Evolutionary conservation across 2,797 vertebrate species (phyloP), one percentile per base, ranked within the genome.

Genomic region (Argya squamiceps): DNA sequence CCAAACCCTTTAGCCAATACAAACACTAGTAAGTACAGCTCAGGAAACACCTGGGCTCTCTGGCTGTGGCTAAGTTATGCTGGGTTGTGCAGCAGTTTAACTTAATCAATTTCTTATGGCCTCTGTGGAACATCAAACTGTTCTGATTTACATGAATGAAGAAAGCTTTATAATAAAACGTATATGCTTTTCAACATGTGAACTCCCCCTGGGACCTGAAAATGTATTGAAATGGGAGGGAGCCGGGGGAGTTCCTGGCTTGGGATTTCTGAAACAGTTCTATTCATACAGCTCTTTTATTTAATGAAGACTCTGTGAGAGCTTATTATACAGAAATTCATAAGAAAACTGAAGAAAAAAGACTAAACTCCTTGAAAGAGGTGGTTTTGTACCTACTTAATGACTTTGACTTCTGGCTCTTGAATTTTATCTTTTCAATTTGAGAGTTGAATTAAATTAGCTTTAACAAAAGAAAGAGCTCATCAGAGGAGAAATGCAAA

Each of bases 1-100:
- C 99, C 99, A 96, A 99, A 99, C 97, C 99, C 99, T 96, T 98
- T 99, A 97, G 99, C 99, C 98, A 99, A 99, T 98, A 98, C 99
- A 92, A 99, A 99, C 97, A 98, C 99, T 97, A 99, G 99, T 99
- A 98, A 98, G 98, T 98, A 96, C 49, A 65, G 37, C 44, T 92
- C 34, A 39, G 50, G 77, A 91, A 36, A 24, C 36, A 41, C 13
- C 18, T 49, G 15, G 12, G 32, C 30, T 68, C n/a, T 67, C 11
- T 56, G 52, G 27, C 56, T 88, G 4, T 65, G 53, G 12, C 21
- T 71, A 10, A 32, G 34, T 69, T 44, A 4, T 59, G 27, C 22
- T 95, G 29, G 17, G 7, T 47, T 74, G 32, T 63, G 19, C 41
- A 46, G 20, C 37, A 59, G 4, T 65, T 41, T 47, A 1, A 6